Evolutionary conservation across 2,888 invertebrate genomes (phyloP).

Genomic region (Synergus laeviventris): DNA sequence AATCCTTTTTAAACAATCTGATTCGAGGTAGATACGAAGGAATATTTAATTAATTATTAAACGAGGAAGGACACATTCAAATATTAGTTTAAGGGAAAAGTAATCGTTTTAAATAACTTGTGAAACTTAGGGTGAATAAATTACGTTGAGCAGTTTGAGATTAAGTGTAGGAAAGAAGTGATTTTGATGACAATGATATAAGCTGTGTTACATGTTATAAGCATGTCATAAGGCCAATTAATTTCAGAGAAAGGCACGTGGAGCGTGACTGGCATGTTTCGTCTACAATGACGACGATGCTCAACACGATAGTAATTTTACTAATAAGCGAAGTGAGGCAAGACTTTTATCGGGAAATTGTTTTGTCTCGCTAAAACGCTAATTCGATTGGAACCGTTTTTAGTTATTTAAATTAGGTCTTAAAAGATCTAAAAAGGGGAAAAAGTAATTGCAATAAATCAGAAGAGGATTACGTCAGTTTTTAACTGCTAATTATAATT

Average conservation of each 20-base stretch:
- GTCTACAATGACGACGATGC: constrained; percentile 40
- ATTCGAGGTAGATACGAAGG: too few species aligned
- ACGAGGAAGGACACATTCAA: not conserved
- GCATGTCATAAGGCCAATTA: not conserved
- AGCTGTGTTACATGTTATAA: not conserved
- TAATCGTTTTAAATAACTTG: not conserved
- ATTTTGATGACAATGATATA: constrained; percentile 20
- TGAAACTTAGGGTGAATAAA: not conserved
- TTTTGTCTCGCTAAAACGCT: not conserved
- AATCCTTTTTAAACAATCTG: too few species aligned
- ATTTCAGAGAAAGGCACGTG: constrained; percentile 3
- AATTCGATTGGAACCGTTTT: not conserved
- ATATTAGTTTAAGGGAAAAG: not conserved
- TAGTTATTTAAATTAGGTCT: not conserved
- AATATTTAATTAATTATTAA: not conserved
- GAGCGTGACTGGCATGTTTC: constrained; percentile 48
- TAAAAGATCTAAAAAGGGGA: not conserved
- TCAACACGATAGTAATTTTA: constrained; percentile 6
- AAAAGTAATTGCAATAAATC: not conserved
- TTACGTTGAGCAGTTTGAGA: not conserved
- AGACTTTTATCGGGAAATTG: not conserved
- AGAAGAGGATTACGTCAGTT: too few species aligned
- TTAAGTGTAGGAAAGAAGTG: constrained; percentile 9
- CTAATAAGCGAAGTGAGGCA: not conserved
- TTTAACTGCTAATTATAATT: too few species aligned